A percentile compares a stretch with the other conserved stretches of the same genome.
These are phyloP conservation scores for Arothron firmamentum DNA, from an alignment of 2,113 vertebrate genomes.

Conservation along the genomic window DNA sequence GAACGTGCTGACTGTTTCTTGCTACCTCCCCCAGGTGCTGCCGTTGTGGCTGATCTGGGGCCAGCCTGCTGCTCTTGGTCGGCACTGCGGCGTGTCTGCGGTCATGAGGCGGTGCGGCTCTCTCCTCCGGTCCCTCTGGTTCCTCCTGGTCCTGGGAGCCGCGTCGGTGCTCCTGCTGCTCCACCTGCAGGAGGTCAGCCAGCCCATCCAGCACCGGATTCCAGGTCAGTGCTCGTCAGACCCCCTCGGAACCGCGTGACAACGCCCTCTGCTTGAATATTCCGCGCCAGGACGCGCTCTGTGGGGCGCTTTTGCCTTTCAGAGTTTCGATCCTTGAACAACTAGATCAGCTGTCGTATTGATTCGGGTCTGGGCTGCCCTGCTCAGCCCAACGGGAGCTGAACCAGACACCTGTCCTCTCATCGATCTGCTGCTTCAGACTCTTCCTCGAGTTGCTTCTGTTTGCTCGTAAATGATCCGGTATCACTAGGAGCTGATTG, in stretches of 20 bases:
- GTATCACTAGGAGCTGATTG: not conserved
- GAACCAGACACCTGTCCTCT: constrained; percentile 6
- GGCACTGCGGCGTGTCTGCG: not conserved
- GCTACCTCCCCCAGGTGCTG: constrained; percentile 14
- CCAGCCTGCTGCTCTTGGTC: constrained; percentile 27
- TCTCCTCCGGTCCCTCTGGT: constrained; percentile 71
- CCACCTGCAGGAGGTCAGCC: constrained; percentile 80
- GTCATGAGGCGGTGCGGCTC: constrained; percentile 78
- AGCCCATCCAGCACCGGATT: constrained; percentile 71
- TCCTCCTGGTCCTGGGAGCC: constrained; percentile 82
- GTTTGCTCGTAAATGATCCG: not conserved
- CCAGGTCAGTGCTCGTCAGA: constrained; percentile 75
- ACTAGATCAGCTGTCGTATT: constrained; percentile 1
- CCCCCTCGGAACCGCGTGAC: too few relatives aligned
- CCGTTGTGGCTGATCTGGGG: constrained; percentile 19
- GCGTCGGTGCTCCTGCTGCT: constrained; percentile 83
- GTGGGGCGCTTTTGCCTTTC: not conserved
- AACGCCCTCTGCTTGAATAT: too few relatives aligned
- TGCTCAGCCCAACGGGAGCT: not conserved
- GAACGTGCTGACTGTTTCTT: not conserved
- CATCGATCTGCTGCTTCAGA: not conserved
- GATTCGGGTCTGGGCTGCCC: not conserved
- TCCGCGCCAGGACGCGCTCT: not conserved
- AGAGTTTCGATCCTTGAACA: not conserved
- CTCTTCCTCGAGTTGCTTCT: not conserved